Evolutionary conservation across 2,113 vertebrate species (phyloP), one percentile per base, ranked within the genome.

Genomic region (Anseranas semipalmata): DNA sequence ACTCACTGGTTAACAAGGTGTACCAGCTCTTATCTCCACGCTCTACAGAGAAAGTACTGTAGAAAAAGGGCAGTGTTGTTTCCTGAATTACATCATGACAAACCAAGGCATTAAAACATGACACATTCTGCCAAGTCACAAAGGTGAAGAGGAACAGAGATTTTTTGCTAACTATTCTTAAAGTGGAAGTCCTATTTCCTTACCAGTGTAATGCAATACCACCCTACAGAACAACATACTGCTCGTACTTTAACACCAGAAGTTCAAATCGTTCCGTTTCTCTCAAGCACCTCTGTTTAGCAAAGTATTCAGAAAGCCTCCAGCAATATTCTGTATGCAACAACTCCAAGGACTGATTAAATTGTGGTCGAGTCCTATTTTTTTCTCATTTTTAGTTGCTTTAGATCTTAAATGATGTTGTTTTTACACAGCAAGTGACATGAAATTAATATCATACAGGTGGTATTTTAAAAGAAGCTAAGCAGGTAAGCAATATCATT

Each of bases 81-180:
- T 95, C 84, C 89, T 75, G 56, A 90, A 87, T 89, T 87, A 39
- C n/a, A 46, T 30, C 39, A 53, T 7, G 56, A 87, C 66, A 86
- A 89, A 78, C 5, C n/a, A 86, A 45, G 25, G 58, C 60, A 89
- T 46, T 84, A 74, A 55, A 78, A 39, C 24, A 25, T 81, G 72
- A 90, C 52, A 74, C 39, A 75, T 79, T 85, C 65, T 89, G 46
- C 20, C 4, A 2, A 52, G 15, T 7, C 92, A 62, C 78, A 93
- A 91, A 75, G 35, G 39, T n/a, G 94, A 71, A 33, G 35, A 91
- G 80, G 79, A 95, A 93, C 56, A 84, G 86, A 87, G 84, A 74
- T 72, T 37, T 33, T 86, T 15, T 22, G 21, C 72, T 77, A 22
- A 21, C 10, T 45, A 55, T 60, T 85, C 65, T 90, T 66, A 28